phyloP scores from a whole-genome alignment of 2,113 vertebrate species.

The Pluvialis apricaria region DNA sequence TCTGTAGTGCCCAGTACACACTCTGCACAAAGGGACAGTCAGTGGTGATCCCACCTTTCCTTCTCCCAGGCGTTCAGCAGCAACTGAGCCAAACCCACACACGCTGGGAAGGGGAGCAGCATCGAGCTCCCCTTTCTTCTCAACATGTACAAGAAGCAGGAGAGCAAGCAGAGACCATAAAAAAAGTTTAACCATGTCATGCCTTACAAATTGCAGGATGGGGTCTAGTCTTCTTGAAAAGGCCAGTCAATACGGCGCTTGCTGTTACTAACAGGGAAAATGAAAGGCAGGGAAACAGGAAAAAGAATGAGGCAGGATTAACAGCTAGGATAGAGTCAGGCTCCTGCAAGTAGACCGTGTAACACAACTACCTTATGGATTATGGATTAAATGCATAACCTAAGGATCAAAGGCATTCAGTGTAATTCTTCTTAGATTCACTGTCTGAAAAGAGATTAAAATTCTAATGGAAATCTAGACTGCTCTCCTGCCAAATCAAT shows the following conservation, averaged over 20 bases:
- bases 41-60: not conserved
- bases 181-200: not conserved
- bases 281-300: too few relatives aligned
- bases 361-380: not conserved
- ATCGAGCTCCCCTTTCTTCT: not conserved
- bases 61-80: not conserved
- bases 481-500: not conserved
- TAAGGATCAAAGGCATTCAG: not conserved
- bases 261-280: not conserved
- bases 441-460: not conserved
- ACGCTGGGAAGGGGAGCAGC: not conserved
- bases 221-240: not conserved
- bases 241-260: not conserved
- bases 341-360: not conserved
- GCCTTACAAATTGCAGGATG: not conserved
- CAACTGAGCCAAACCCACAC: not conserved
- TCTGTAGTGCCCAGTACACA: not conserved
- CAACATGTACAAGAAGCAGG: not conserved
- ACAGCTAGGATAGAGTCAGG: not conserved
- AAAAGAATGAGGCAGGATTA: not conserved
- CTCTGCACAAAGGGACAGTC: not conserved
- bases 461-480: not conserved
- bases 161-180: not conserved
- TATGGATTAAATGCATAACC: not conserved
- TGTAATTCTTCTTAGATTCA: not conserved